Conservation (phyloP, 2,888 invertebrate genomes). For the Pristionchus exspectatus region DNA sequence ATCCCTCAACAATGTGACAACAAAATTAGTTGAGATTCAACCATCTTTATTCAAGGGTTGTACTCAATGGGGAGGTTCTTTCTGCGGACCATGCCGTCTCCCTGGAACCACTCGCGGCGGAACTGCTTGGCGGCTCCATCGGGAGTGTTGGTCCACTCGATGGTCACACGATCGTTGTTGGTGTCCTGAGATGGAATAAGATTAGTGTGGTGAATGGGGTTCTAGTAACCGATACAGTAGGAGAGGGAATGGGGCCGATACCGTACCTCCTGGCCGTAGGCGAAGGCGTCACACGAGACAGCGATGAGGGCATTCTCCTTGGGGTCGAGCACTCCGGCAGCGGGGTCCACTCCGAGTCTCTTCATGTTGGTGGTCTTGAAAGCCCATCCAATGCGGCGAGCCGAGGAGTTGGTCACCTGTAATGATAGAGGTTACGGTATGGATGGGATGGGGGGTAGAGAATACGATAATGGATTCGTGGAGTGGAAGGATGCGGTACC, state of each 20-base stretch:
- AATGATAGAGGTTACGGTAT: neutral
- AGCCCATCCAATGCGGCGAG: constrained; percentile 31
- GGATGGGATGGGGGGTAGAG: neutral
- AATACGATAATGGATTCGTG: neutral
- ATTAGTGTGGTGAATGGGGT: neutral
- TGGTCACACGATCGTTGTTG: constrained; percentile 20
- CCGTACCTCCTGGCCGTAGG: constrained; percentile 43
- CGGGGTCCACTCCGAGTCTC: constrained; percentile 28
- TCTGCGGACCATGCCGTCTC: constrained; percentile 38
- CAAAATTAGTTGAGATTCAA: no score
- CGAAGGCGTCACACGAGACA: constrained; percentile 21
- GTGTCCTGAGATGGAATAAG: neutral
- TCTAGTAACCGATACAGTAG: neutral
- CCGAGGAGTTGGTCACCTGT: constrained; percentile 35
- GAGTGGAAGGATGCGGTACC: neutral
- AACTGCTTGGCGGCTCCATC: constrained; percentile 43
- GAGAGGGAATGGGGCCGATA: neutral
- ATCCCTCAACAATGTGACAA: no score
- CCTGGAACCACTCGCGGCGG: constrained; percentile 43
- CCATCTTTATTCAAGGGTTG: neutral
- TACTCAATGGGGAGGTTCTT: constrained; percentile 40
- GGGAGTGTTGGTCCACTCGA: constrained; percentile 36
- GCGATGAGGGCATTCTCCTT: constrained; percentile 15
- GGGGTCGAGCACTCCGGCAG: constrained; percentile 28
- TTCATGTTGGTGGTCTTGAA: constrained; percentile 38